Base-by-base conservation (phyloP, 2,113 vertebrate genomes). In the Dasypus novemcinctus region DNA sequence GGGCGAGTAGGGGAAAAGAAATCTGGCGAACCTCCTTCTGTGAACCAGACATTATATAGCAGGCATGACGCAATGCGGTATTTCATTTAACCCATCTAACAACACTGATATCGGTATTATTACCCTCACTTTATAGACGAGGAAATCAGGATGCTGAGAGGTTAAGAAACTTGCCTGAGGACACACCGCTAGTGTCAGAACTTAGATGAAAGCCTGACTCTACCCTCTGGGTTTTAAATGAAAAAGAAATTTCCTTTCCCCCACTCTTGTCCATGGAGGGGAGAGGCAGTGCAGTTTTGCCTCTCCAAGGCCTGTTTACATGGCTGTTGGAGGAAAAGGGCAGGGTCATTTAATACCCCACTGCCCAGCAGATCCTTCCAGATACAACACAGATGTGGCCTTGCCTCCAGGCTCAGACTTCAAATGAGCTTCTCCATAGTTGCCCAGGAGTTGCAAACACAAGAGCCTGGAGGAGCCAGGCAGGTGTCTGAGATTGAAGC, bases 1-100 rank as follows among this genome's bases (percentile, higher is more conserved):
- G 6, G 33, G 54, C 27, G 23, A 29, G n/a, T n/a, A n/a, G n/a
- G n/a, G n/a, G n/a, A n/a, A n/a, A 96, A 86, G 64, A 33, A 46
- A 43, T 36, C 52, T 33, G 21, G 20, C 14, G 59, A 66, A n/a
- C 61, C 14, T 29, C 36, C 23, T 2, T 4, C 57, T 36, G 20
- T 0, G 68, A 71, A n/a, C 41, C 17, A 68, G 64, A 49, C 36
- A 63, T n/a, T 76, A 2, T 76, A 2, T 6, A n/a, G 49, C 0
- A 59, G 68, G 14, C 31, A 3, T 1, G 5, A 11, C 36, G 31
- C 41, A 8, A 6, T 9, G 21, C 1, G 41, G 12, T 0, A 3
- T 9, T 64, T 49, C 14, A 6, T 17, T 76, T 41, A 76, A 54
- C n/a, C 27, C 21, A 1, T 8, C 74, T 5, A 18, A 46, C 7